Base-by-base conservation (phyloP, 2,888 invertebrate genomes). In the Congeria kusceri region DNA sequence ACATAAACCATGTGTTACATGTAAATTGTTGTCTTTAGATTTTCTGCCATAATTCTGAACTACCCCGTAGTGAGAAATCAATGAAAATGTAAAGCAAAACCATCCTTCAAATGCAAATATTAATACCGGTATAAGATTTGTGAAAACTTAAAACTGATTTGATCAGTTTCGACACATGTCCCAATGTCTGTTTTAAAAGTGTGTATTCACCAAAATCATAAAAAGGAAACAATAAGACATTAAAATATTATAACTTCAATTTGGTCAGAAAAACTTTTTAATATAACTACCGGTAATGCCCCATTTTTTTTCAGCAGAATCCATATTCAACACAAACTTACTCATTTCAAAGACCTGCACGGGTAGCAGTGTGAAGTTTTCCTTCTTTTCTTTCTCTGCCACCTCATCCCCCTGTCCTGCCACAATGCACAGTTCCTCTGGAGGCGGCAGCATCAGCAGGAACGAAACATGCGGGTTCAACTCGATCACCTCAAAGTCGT, bases 401-500 rank as follows among this genome's bases (percentile, higher is more conserved):
- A 98, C 95, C 67, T 97, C 96, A 92, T 98, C 98, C 64, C 96
- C 95, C 88, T 92, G 97, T 96, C 29, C 97, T 96, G 88, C 92
- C n/a, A 92, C 89, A 0, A 97, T 97, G 92, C 99, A 99, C 0
- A 98, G 98, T 65, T 96, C 96, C 91, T 98, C 98, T 0, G 96
- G 96, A 0, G 98, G 97, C 0, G 99, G 99, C 87, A 98, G 96
- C 63, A 99, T 95, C 90, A 99, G 96, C 3, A 99, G 95, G 89
- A 99, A 96, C 68, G 98, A 97, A 57, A 99, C 97, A 85, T 98
- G 97, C 69, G 95, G 95, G 89, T 97, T 97, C 32, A 99, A 95
- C 94, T 99, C 98, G 82, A 99, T 96, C 49, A 99, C 97, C 94
- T 99, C 99, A 7, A 96, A 95, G 92, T 98, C 98, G 93, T 98